These are phyloP conservation scores for Drosophila histrio DNA, from an alignment of 2,888 invertebrate genomes.

Conservation along the genomic window DNA sequence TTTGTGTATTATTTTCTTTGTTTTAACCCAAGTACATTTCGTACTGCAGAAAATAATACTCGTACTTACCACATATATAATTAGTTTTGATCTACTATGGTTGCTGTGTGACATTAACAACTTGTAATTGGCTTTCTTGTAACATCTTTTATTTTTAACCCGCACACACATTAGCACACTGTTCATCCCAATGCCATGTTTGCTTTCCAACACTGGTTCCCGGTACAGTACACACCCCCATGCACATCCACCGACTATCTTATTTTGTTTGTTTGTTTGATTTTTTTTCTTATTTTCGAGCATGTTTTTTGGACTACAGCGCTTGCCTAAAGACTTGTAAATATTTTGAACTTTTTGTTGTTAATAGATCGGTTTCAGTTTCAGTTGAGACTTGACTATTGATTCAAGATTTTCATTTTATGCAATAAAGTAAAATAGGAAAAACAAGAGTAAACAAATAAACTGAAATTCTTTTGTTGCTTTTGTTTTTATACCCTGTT, in stretches of 20 bases:
- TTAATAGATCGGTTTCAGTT: conserved; percentile 38
- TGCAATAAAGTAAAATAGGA: background rate
- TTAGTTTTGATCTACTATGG: conserved; percentile 5
- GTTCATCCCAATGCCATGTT: conserved; percentile 34
- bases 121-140: conserved; percentile 21
- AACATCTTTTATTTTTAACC: conserved; percentile 16
- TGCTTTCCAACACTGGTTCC: conserved; percentile 57
- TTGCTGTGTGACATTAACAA: conserved; percentile 42
- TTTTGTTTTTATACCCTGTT: conserved; percentile 33
- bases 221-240: conserved; percentile 36
- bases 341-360: conserved; percentile 48
- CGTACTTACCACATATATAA: conserved; percentile 5
- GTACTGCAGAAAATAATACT: conserved; percentile 6
- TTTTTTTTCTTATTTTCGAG: conserved; percentile 47
- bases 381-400: conserved; percentile 39
- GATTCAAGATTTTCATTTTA: conserved; percentile 22
- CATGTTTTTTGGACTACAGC: conserved; percentile 69
- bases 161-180: conserved; percentile 18
- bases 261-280: conserved; percentile 11
- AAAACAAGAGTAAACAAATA: conserved; percentile 12
- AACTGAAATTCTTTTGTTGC: conserved; percentile 33
- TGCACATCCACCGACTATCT: conserved; percentile 15
- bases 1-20: conserved; percentile 18
- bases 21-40: conserved; percentile 28
- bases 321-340: conserved; percentile 40